Evolutionary conservation across 2,113 vertebrate genomes (phyloP).

Genomic region (Pseudonaja textilis): DNA sequence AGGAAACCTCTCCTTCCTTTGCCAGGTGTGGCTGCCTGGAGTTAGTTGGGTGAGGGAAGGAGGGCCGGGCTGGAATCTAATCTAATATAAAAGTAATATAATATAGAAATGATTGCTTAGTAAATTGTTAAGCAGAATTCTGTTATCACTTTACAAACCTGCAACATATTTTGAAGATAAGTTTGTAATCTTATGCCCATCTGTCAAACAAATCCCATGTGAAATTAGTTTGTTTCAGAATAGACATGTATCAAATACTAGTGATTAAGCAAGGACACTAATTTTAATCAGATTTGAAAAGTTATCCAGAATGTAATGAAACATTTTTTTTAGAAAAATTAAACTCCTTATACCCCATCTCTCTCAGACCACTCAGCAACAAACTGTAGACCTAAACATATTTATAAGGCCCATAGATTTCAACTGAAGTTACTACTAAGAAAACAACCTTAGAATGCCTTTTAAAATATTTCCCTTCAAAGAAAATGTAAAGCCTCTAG

Average conservation of each 20-base stretch:
- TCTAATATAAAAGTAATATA: not conserved
- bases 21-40: too few relatives aligned
- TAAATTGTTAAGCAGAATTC: not conserved
- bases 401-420: not conserved
- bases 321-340: not conserved
- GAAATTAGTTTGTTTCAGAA: not conserved
- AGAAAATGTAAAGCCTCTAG: not conserved
- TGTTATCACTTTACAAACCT: not conserved
- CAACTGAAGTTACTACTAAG: not conserved
- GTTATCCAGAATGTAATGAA: not conserved
- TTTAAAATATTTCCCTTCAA: not conserved
- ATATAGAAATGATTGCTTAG: not conserved
- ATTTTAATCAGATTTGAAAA: not conserved
- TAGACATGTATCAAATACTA: not conserved
- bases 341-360: not conserved
- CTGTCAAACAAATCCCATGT: not conserved
- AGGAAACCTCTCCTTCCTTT: too few relatives aligned
- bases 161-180: not conserved
- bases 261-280: not conserved
- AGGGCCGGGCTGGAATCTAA: too few relatives aligned
- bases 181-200: not conserved
- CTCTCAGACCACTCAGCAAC: not conserved
- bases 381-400: not conserved
- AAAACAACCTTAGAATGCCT: not conserved
- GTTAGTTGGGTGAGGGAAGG: too few relatives aligned